Evolutionary conservation across 1,140 invertebrate species (phyloP).

Genomic region (Brachionus rotundiformis): DNA sequence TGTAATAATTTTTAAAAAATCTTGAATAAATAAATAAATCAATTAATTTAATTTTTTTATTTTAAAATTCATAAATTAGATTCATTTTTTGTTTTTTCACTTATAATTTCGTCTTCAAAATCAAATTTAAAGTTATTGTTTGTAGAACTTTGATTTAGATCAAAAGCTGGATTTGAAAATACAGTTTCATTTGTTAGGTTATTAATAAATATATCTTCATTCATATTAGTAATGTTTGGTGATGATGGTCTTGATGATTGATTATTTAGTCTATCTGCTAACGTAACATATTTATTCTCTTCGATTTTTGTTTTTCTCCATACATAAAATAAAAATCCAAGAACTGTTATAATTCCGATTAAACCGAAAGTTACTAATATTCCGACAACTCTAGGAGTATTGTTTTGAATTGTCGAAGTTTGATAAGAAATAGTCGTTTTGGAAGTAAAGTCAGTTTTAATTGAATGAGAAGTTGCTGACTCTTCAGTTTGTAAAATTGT

Average conservation of each 20-base stretch:
- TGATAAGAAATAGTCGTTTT: not conserved
- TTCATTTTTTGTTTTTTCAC: not conserved
- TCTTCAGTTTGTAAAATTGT: not conserved
- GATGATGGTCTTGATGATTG: not conserved
- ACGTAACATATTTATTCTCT: slow-evolving; percentile 41
- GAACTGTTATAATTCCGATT: not conserved
- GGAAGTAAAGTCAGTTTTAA: not conserved
- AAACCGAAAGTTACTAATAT: slow-evolving; percentile 16
- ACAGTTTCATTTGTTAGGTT: not conserved
- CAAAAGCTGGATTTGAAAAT: slow-evolving; percentile 33
- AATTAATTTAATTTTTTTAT: not conserved
- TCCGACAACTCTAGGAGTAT: not conserved
- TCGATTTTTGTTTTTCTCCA: slow-evolving; percentile 16
- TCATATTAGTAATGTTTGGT: not conserved
- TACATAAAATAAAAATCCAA: slow-evolving; percentile 20
- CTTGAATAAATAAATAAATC: not conserved
- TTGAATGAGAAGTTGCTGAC: not conserved
- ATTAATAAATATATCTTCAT: slow-evolving; percentile 25
- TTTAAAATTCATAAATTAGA: slow-evolving; percentile 11
- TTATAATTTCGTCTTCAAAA: slow-evolving; percentile 21
- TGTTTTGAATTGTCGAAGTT: slow-evolving; percentile 15
- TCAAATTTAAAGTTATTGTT: slow-evolving; percentile 32
- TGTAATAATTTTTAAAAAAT: too few species aligned
- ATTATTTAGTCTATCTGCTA: slow-evolving; percentile 10
- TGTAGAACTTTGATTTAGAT: not conserved